Evolutionary conservation across 2,888 invertebrate genomes (phyloP).

Genomic region (Scaptomyza cyrtandrae): DNA sequence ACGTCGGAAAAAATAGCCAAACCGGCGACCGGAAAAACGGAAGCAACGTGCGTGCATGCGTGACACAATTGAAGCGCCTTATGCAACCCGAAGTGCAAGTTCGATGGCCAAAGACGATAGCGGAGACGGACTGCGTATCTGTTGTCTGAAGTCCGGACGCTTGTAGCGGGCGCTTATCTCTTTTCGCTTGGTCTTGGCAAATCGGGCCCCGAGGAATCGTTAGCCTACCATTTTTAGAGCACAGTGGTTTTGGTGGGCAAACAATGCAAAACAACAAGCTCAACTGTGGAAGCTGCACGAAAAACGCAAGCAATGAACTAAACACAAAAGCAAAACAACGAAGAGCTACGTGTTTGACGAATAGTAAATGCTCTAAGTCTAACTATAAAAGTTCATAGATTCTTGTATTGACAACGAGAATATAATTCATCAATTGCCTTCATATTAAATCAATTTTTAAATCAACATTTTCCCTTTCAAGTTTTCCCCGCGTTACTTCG

Average conservation of each 20-base stretch:
- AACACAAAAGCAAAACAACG: slow-evolving; percentile 29
- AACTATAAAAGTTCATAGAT: too few species aligned
- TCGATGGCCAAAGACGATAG: slow-evolving; percentile 7
- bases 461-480: neutral
- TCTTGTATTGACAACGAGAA: neutral
- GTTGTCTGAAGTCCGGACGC: slow-evolving; percentile 15
- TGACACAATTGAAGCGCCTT: slow-evolving; percentile 80
- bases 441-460: neutral
- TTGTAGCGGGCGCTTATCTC: slow-evolving; percentile 59
- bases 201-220: slow-evolving; percentile 77
- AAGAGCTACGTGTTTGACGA: slow-evolving; percentile 3
- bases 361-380: slow-evolving; percentile 5
- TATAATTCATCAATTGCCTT: neutral
- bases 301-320: slow-evolving; percentile 69
- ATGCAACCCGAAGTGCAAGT: slow-evolving; percentile 32
- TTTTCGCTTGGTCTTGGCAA: slow-evolving; percentile 27
- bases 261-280: slow-evolving; percentile 67
- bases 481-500: neutral
- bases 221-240: slow-evolving; percentile 71
- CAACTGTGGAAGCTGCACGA: slow-evolving; percentile 39
- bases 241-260: slow-evolving; percentile 59
- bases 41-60: slow-evolving; percentile 83
- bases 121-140: neutral
- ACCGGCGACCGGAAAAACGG: slow-evolving; percentile 81
- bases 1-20: slow-evolving; percentile 66